Percentiles rank a stretch among this genome's conserved stretches.
Evolutionary conservation across 1,140 invertebrate species (phyloP).

Genomic region (Holcopasites calliopsidis): DNA sequence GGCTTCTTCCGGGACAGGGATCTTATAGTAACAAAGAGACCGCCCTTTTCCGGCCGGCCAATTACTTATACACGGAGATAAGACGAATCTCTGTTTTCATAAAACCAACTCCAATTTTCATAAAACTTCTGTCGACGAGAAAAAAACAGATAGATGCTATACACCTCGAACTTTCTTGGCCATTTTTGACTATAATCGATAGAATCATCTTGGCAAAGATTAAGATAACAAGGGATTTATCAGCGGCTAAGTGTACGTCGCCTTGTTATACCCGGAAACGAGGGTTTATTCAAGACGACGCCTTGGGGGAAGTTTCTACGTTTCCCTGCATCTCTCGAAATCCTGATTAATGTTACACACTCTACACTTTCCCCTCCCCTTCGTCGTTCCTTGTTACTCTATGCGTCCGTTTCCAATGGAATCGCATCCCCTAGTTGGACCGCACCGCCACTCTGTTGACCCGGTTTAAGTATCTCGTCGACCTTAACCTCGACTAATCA

Average conservation of each 20-base stretch:
- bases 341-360: slow-evolving; percentile 30
- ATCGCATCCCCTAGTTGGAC: neutral
- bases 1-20: neutral
- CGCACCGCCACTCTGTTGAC: neutral
- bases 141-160: too few relatives aligned
- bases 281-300: neutral
- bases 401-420: neutral
- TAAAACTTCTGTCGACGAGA: too few relatives aligned
- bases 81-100: too few relatives aligned
- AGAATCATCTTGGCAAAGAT: too few relatives aligned
- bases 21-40: neutral
- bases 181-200: too few relatives aligned
- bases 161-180: too few relatives aligned
- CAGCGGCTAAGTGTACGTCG: neutral
- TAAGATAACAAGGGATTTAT: slow-evolving; percentile 7
- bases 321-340: neutral
- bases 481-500: slow-evolving; percentile 40
- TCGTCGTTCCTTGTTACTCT: neutral
- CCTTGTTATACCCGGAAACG: neutral
- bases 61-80: neutral
- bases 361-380: neutral
- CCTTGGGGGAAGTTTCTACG: neutral
- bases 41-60: neutral
- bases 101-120: too few relatives aligned
- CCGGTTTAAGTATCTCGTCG: slow-evolving; percentile 9